Base-by-base conservation (phyloP, 2,797 vertebrate genomes). In the Aselliscus stoliczkanus region DNA sequence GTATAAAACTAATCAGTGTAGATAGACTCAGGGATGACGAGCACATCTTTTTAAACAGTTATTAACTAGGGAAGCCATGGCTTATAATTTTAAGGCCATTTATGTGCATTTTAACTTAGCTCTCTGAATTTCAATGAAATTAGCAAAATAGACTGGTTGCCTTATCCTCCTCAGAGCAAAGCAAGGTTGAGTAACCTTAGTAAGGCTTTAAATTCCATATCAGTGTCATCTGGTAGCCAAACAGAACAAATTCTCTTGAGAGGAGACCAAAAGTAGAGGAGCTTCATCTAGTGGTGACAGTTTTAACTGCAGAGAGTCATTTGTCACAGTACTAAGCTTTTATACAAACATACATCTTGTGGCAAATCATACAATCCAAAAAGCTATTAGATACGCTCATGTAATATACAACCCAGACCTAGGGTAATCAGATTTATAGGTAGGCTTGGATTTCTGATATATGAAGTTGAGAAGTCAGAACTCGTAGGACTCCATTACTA, bases 201-300 rank as follows among this genome's bases (percentile, higher is more conserved):
- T 72, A 54, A 42, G 2, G 15, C 37, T 64, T 82, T 83, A 75
- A 94, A 93, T 77, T 90, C 31, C 27, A 75, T 37, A 25, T 54
- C 79, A 54, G 1, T 64, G 47, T 69, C 3, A 18, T 70, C 39
- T 17, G 20, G 23, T 52, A 70, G 56, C 6, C 64, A 86, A 82
- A 65, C 8, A 62, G 52, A 64, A 34, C 31, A 64, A 29, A 31
- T 56, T 67, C 31, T 79, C 83, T 39, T 27, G 31, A 69, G 29
- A 39, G 4, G 50, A 62, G 34, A 93, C 31, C 39, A 60, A 73
- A 91, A 95, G 88, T 52, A 75, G 67, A 34, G 93, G 65, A 93
- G 88, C 94, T 37, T 73, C 95, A 90, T 65, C 95, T 97, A 82
- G 85, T 64, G 90, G 95, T 80, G 31, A 84, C 7, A 79, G 1